Percentiles rank a stretch among this genome's conserved stretches.
These are phyloP conservation scores for Criorhina ranunculi DNA, from an alignment of 2,888 invertebrate species.

Conservation along the genomic window DNA sequence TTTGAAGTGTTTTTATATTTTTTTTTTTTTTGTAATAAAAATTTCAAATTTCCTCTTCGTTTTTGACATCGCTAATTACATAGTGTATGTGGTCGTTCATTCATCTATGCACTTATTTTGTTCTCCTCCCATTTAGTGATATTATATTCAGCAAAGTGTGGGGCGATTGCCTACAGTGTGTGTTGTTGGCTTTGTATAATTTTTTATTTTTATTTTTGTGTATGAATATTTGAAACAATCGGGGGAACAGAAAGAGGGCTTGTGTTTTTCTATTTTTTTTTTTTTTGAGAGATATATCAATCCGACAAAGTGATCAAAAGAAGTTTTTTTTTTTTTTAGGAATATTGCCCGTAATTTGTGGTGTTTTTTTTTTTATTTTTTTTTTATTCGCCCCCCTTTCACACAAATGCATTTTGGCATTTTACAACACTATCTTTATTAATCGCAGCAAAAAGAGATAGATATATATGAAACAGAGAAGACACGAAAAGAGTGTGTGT, in stretches of 20 bases:
- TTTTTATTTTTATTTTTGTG: not conserved
- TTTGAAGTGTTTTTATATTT: not conserved
- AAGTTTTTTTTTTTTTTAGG: too few relatives aligned
- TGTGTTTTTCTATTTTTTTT: too few relatives aligned
- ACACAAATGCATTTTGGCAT: conserved; percentile 31
- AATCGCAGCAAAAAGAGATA: conserved; percentile 40
- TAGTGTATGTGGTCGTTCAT: conserved; percentile 41
- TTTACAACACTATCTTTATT: conserved; percentile 6
- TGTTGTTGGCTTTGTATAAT: conserved; percentile 2
- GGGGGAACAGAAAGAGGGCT: not conserved
- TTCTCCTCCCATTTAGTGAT: conserved; percentile 34
- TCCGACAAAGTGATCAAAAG: too few relatives aligned
- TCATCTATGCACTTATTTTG: conserved; percentile 47
- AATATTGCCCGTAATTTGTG: not conserved
- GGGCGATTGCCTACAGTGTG: conserved; percentile 36
- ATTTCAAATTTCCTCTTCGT: too few relatives aligned
- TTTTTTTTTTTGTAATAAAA: not conserved
- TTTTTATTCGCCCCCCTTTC: too few relatives aligned
- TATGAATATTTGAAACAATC: too few relatives aligned
- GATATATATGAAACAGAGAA: conserved; percentile 21
- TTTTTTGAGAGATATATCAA: too few relatives aligned
- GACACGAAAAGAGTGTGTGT: too few relatives aligned
- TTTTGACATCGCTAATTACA: conserved; percentile 33
- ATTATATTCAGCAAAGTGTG: conserved; percentile 48
- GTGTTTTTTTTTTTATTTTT: too few relatives aligned